Evolutionary conservation across 2,113 vertebrate genomes (phyloP), one percentile per base, ranked within the genome.

Genomic region (Eurypyga helias): DNA sequence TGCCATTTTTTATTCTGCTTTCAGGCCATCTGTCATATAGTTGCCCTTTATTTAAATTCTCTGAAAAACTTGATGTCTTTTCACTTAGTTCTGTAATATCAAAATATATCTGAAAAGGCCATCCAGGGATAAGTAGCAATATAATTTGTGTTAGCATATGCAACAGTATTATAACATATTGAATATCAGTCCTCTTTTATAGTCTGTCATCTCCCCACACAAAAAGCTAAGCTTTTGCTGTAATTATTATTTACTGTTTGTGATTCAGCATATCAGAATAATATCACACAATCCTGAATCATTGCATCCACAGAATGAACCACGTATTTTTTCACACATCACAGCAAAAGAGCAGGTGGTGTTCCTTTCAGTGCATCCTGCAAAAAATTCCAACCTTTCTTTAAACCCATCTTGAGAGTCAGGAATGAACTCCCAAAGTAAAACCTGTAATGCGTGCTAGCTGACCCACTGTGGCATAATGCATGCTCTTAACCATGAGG

Each of bases 381-480:
- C 11, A 77, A 61, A 84, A 70, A 34, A 55, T 21, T 49, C 57
- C 2, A 33, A 31, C 2, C 13, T 62, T 64, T 71, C 46, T 28
- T 34, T 64, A 49, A 36, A 6, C 7, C 4, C 20, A 78, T 11
- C 29, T 29, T 77, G 41, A 29, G 7, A 34, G 10, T 48, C 24
- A 61, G 17, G 54, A 83, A 54, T 25, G 19, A 48, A 41, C 16
- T 0, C 1, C 7, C 21, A 19, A 62, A 26, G 16, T 77, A 62
- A 77, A 90, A 83, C 14, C 20, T 6, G 8, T 38, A 54, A 41
- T n/a, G 16, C 28, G n/a, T 76, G n/a, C 4, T 29, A 69, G 25
- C 13, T 54, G 54, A 61, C 16, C 13, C 24, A 38, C 11, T 0
- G 0, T 7, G 46, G 24, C 28, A 31, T 28, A 69, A 54, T 12